Evolutionary conservation across 2,797 vertebrate genomes (phyloP).

Genomic region (Adelosebastes latens): DNA sequence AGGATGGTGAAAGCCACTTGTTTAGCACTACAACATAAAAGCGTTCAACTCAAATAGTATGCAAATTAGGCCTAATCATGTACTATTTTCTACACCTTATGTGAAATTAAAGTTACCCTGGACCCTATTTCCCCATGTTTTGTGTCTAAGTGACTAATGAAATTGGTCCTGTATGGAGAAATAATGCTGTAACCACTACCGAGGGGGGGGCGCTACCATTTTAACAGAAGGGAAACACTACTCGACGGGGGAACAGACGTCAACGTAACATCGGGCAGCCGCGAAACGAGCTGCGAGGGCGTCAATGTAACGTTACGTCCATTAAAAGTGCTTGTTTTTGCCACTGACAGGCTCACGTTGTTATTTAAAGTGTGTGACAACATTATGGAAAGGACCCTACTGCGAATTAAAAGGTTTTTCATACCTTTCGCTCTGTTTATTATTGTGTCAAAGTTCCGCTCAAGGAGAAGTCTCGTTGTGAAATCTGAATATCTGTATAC

Average conservation of each 20-base stretch:
- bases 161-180: neutral
- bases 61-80: neutral
- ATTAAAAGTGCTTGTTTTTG: neutral
- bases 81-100: neutral
- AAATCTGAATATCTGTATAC: too few species aligned
- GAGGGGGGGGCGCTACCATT: neutral
- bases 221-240: neutral
- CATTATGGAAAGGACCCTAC: neutral
- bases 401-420: fast-evolving
- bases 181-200: neutral
- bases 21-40: neutral
- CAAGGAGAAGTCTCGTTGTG: neutral
- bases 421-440: neutral
- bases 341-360: neutral
- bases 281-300: too few species aligned
- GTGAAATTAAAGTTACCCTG: neutral
- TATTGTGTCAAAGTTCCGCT: neutral
- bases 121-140: too few species aligned
- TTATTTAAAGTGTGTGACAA: neutral
- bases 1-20: neutral
- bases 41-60: neutral
- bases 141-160: too few species aligned
- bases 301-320: neutral
- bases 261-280: neutral
- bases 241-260: neutral